Percentiles rank a stretch among this genome's conserved stretches.
These are phyloP conservation scores for Lophotriccus pileatus DNA, from an alignment of 2,797 vertebrate genomes.

Conservation along the genomic window DNA sequence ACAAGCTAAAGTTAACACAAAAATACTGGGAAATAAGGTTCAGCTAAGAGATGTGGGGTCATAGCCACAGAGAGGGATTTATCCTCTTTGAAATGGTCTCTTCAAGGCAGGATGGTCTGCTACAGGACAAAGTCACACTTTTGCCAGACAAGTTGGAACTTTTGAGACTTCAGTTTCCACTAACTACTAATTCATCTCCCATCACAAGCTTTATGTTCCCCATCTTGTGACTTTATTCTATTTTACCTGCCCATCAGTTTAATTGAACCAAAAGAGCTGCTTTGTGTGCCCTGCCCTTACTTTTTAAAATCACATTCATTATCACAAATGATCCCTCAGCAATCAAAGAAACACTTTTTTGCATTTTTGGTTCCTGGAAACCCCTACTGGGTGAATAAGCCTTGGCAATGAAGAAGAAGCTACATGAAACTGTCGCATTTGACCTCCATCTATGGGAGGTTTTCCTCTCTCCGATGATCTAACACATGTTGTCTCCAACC, in stretches of 20 bases:
- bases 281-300: not conserved
- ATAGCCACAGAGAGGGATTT: not conserved
- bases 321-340: not conserved
- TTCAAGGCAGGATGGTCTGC: not conserved
- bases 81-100: not conserved
- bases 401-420: slow-evolving; percentile 9
- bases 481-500: slow-evolving; percentile 13
- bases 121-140: not conserved
- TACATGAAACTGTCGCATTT: slow-evolving; percentile 12
- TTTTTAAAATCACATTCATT: not conserved
- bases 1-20: not conserved
- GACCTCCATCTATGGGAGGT: slow-evolving; percentile 11
- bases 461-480: slow-evolving; percentile 35
- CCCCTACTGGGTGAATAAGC: not conserved
- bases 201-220: not conserved
- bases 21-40: not conserved
- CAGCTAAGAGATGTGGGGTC: not conserved
- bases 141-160: not conserved
- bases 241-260: slow-evolving; percentile 13
- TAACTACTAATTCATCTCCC: not conserved
- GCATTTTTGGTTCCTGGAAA: slow-evolving; percentile 13
- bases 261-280: not conserved
- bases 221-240: not conserved
- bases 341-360: slow-evolving; percentile 4
- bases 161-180: not conserved